Conservation (phyloP, 2,888 invertebrate species). For the Lasioglossum calceatum region DNA sequence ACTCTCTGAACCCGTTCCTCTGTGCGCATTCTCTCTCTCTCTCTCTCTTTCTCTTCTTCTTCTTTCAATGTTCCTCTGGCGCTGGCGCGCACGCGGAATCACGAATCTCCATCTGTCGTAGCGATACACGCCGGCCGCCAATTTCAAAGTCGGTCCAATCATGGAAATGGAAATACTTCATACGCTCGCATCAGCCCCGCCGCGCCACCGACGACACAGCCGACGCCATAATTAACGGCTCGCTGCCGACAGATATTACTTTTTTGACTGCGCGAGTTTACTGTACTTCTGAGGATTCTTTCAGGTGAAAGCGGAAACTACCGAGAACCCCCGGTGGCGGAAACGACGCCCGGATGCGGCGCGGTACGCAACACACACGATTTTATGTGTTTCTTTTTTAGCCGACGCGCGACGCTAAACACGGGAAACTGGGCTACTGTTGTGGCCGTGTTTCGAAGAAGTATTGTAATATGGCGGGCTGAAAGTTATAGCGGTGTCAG, state of each 20-base stretch:
- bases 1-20: not conserved
- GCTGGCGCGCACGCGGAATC: slow-evolving; percentile 71
- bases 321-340: slow-evolving; percentile 26
- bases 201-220: slow-evolving; percentile 28
- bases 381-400: not conserved
- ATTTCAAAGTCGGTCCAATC: slow-evolving; percentile 71
- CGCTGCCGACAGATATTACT: slow-evolving; percentile 64
- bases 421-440: not conserved
- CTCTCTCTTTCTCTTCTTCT: not conserved
- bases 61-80: slow-evolving; percentile 26
- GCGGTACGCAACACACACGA: not conserved
- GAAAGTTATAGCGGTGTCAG: too few species aligned
- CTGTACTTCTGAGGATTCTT: slow-evolving; percentile 48
- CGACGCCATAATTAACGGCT: slow-evolving; percentile 69
- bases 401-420: not conserved
- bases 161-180: slow-evolving; percentile 73
- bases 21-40: not conserved
- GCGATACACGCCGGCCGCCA: slow-evolving; percentile 57
- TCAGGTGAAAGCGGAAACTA: slow-evolving; percentile 48
- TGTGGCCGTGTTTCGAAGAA: not conserved
- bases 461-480: too few species aligned
- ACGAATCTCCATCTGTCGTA: slow-evolving; percentile 82
- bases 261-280: slow-evolving; percentile 57
- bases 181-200: slow-evolving; percentile 48
- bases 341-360: not conserved